Percentiles rank a stretch among this genome's conserved stretches.
Conservation (phyloP, 2,113 vertebrate genomes). For the Ctenomys sociabilis region DNA sequence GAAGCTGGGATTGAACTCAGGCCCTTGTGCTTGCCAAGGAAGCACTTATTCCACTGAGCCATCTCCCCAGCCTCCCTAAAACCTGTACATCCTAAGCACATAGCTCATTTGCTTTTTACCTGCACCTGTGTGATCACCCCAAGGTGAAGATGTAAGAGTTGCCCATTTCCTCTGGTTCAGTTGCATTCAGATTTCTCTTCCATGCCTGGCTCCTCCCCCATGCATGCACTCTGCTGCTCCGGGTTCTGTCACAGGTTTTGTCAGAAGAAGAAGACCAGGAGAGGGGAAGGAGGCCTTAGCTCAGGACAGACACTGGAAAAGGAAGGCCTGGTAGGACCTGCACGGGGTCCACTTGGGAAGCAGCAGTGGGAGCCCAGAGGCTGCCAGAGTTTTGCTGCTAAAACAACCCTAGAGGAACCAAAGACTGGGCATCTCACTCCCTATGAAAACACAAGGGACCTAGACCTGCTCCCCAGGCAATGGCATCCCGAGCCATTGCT, state of each 20-base stretch:
- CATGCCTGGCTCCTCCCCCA: fast-evolving
- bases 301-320: not conserved
- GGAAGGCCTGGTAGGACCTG: not conserved
- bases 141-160: not conserved
- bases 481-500: not conserved
- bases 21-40: no score
- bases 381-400: not conserved
- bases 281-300: not conserved
- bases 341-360: fast-evolving
- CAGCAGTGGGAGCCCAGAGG: not conserved
- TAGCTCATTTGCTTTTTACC: not conserved
- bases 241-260: not conserved
- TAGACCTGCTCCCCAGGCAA: not conserved
- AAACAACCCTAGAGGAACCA: not conserved
- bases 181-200: not conserved
- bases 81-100: not conserved
- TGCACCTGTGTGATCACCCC: not conserved
- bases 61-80: no score
- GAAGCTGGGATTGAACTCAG: no score
- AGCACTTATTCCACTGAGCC: no score
- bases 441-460: not conserved
- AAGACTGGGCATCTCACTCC: not conserved
- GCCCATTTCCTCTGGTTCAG: not conserved
- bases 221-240: not conserved
- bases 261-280: not conserved